A percentile compares a stretch with the other conserved stretches of the same genome.
Evolutionary conservation across 2,113 vertebrate species (phyloP).

Genomic region (Pachyramphus minor): DNA sequence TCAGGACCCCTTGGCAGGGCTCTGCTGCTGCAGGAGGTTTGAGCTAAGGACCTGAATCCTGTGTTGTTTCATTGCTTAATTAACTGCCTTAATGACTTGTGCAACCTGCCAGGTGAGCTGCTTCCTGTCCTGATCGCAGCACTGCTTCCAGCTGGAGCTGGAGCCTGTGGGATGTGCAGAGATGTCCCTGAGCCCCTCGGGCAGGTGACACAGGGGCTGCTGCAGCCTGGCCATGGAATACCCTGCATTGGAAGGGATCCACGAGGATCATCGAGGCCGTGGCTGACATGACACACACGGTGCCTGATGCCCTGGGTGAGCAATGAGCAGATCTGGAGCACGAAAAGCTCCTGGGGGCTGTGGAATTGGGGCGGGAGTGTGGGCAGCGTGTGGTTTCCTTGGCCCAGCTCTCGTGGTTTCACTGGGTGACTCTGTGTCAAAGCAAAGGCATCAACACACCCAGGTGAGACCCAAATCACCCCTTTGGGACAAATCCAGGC

Average conservation of each 20-base stretch:
- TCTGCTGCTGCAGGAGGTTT: neutral
- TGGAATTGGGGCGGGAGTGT: neutral
- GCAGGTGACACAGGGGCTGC: neutral
- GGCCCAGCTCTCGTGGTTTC: rapidly evolving
- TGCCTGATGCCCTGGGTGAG: neutral
- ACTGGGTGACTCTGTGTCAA: neutral
- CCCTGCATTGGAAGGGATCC: neutral
- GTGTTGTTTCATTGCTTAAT: neutral
- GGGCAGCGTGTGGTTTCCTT: rapidly evolving
- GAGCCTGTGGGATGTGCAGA: rapidly evolving
- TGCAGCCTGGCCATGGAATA: neutral
- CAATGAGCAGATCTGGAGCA: neutral
- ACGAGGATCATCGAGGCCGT: neutral
- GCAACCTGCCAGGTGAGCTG: neutral
- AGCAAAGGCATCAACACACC: neutral
- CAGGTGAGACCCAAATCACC: neutral
- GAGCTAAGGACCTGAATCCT: neutral
- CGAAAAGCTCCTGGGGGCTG: neutral
- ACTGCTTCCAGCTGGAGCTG: neutral
- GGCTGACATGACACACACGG: neutral
- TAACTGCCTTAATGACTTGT: neutral
- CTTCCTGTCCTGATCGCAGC: neutral
- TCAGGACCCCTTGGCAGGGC: neutral
- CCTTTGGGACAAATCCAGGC: neutral
- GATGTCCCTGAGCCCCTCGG: rapidly evolving